Conservation (phyloP, 2,113 vertebrate genomes). For the Erpornis zantholeuca region DNA sequence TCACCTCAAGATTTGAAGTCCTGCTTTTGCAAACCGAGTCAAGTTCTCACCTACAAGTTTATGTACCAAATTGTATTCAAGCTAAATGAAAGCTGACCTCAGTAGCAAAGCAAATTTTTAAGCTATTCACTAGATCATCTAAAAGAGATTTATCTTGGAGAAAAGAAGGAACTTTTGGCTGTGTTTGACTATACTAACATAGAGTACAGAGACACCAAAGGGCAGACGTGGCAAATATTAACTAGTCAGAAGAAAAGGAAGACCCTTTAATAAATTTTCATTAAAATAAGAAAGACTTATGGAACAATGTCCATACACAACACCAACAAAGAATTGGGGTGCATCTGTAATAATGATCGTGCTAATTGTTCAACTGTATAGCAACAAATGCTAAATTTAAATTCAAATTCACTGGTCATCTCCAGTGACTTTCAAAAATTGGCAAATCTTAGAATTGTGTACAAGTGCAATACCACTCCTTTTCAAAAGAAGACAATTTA, state of each 20-base stretch:
- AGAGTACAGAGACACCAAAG: not conserved
- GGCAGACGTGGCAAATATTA: not conserved
- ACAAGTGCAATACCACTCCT: not conserved
- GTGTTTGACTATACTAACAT: not conserved
- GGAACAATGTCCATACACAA: not conserved
- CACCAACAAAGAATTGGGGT: fast-evolving
- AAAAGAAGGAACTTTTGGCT: not conserved
- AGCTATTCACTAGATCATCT: not conserved
- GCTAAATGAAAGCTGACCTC: not conserved
- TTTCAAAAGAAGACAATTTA: not conserved
- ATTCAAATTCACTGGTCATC: not conserved
- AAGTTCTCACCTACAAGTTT: not conserved
- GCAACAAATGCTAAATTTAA: not conserved
- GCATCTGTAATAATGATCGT: not conserved
- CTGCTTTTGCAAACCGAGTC: not conserved
- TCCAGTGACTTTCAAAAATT: not conserved
- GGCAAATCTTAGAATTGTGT: not conserved
- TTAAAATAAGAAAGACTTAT: not conserved
- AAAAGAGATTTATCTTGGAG: not conserved
- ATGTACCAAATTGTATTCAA: not conserved
- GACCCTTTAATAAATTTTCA: not conserved
- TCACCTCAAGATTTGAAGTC: not conserved
- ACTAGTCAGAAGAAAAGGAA: not conserved
- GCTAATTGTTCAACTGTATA: not conserved
- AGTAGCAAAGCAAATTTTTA: not conserved